Conservation (phyloP, 2,113 vertebrate species). For the Manacus vitellinus region DNA sequence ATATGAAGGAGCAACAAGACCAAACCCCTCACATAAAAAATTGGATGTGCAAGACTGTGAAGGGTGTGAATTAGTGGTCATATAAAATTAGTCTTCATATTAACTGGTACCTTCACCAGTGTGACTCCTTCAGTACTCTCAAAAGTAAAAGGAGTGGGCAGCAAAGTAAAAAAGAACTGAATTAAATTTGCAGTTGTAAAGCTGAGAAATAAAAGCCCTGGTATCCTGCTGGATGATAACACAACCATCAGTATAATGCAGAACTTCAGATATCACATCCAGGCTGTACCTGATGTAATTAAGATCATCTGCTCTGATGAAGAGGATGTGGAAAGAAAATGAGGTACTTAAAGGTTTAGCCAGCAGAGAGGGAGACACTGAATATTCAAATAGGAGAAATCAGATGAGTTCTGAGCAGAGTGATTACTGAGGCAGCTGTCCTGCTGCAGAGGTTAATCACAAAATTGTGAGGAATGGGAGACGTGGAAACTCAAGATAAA, state of each 20-base stretch:
- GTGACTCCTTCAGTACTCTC: neutral
- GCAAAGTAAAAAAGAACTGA: neutral
- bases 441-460: neutral
- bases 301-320: neutral
- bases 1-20: neutral
- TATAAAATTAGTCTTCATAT: neutral
- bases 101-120: neutral
- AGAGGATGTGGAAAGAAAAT: neutral
- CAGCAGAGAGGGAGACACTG: neutral
- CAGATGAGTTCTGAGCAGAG: neutral
- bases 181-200: neutral
- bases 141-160: neutral
- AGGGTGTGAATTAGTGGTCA: neutral
- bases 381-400: neutral
- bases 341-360: neutral
- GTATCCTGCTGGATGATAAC: neutral
- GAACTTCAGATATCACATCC: neutral
- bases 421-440: neutral
- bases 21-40: neutral
- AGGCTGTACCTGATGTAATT: neutral
- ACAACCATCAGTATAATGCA: neutral
- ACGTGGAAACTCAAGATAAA: neutral
- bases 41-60: neutral
- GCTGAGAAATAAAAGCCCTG: neutral
- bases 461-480: neutral